A percentile compares a stretch with the other conserved stretches of the same genome.
phyloP scores from a whole-genome alignment of 2,888 invertebrate species.

The Drosophila demipolita region DNA sequence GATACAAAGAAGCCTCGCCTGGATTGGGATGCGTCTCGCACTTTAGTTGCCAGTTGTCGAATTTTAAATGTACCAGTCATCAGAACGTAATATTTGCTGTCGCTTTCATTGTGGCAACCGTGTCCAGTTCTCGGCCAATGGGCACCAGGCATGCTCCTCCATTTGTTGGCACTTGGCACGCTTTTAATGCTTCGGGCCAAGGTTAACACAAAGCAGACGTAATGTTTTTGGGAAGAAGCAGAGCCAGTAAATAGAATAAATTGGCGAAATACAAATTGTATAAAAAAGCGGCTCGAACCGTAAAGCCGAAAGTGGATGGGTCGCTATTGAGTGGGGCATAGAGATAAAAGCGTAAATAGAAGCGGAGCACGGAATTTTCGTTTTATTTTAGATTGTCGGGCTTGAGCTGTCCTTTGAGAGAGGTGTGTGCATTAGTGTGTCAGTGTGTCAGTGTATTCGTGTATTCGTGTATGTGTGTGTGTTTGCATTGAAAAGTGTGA shows the following conservation, averaged over 20 bases:
- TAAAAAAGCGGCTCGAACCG: slow-evolving; percentile 49
- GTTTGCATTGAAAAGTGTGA: slow-evolving; percentile 64
- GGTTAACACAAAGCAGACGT: slow-evolving; percentile 65
- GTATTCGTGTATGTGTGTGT: slow-evolving; percentile 6
- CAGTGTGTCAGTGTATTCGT: slow-evolving; percentile 3
- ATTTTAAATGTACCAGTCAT: slow-evolving; percentile 64
- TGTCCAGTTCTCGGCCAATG: slow-evolving; percentile 38
- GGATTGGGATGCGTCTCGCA: slow-evolving; percentile 32
- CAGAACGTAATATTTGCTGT: slow-evolving; percentile 23
- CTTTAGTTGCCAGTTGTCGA: slow-evolving; percentile 58
- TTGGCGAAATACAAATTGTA: slow-evolving; percentile 75
- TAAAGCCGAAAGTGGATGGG: background rate
- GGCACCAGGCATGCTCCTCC: slow-evolving; percentile 26
- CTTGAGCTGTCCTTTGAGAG: slow-evolving; percentile 44
- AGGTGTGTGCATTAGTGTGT: slow-evolving; percentile 13
- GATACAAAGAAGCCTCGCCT: slow-evolving; percentile 2
- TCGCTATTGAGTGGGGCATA: slow-evolving; percentile 54
- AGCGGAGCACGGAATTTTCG: slow-evolving; percentile 68
- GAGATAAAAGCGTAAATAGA: slow-evolving; percentile 80
- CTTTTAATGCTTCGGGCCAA: slow-evolving; percentile 75
- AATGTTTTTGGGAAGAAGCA: slow-evolving; percentile 40
- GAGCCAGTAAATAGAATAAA: slow-evolving; percentile 61
- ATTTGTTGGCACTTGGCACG: slow-evolving; percentile 68
- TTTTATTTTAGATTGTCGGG: slow-evolving; percentile 56
- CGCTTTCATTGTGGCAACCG: background rate